Percentiles rank a stretch among this genome's conserved stretches.
Evolutionary conservation across 2,797 vertebrate species (phyloP).

Genomic region (Pipistrellus pygmaeus): DNA sequence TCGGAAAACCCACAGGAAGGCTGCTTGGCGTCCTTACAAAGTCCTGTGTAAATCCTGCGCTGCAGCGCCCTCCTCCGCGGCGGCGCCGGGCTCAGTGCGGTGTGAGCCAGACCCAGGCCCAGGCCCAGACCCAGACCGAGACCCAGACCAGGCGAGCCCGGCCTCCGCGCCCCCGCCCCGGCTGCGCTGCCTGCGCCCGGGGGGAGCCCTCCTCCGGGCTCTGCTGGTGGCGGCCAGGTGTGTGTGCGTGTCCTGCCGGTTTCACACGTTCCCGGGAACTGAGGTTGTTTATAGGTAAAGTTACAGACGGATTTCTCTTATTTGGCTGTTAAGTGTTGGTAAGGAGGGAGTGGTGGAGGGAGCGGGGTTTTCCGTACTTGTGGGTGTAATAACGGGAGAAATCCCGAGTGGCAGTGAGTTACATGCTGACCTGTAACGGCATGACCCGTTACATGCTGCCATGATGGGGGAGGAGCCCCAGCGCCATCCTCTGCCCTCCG

Average conservation of each 20-base stretch:
- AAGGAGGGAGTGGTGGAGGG: conserved; percentile 26
- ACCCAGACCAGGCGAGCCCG: neutral
- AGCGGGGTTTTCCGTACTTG: neutral
- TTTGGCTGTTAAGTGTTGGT: neutral
- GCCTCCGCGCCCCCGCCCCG: conserved; percentile 27
- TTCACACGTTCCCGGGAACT: conserved; percentile 50
- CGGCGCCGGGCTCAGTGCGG: conserved; percentile 43
- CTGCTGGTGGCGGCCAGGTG: neutral
- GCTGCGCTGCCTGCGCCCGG: neutral
- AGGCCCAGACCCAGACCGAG: conserved; percentile 15
- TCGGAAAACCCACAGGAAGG: conserved; percentile 83
- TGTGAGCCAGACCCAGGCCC: conserved; percentile 49
- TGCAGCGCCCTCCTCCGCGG: conserved; percentile 64
- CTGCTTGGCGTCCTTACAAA: conserved; percentile 80
- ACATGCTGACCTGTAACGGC: neutral
- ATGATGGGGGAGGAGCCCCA: neutral
- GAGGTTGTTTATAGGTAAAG: conserved; percentile 51
- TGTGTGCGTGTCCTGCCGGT: neutral
- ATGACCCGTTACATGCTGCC: neutral
- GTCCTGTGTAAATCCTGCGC: conserved; percentile 63
- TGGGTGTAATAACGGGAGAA: neutral
- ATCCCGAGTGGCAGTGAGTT: neutral
- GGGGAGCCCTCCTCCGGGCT: neutral
- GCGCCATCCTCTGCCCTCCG: neutral
- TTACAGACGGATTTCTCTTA: conserved; percentile 64